Evolutionary conservation across 2,113 vertebrate genomes (phyloP).

Genomic region (Forbesichthys papilliferus): DNA sequence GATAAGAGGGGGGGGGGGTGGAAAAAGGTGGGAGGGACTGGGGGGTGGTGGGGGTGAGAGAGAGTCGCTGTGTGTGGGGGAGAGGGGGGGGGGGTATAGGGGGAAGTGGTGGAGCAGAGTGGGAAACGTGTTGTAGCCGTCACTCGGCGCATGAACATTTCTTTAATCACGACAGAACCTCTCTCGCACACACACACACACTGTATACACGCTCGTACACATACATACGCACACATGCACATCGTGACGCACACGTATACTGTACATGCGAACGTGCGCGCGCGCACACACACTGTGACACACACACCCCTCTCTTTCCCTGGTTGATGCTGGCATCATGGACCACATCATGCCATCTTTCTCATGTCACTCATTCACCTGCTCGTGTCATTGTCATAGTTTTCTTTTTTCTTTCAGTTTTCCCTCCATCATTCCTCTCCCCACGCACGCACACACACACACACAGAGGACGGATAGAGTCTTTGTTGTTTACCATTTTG

Average conservation of each 20-base stretch:
- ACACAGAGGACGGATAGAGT: constrained; percentile 55
- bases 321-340: constrained; percentile 55
- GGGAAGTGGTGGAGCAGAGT: constrained; percentile 34
- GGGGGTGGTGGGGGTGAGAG: constrained; percentile 35
- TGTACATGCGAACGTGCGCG: too few relatives aligned
- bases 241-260: too few relatives aligned
- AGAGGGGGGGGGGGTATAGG: constrained; percentile 16
- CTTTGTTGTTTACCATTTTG: constrained; percentile 67
- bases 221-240: too few relatives aligned
- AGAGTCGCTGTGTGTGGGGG: not conserved
- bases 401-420: constrained; percentile 25
- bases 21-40: constrained; percentile 55
- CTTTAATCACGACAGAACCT: constrained; percentile 72
- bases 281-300: too few relatives aligned
- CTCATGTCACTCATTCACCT: constrained; percentile 13
- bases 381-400: constrained; percentile 59
- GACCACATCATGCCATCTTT: constrained; percentile 16
- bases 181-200: too few relatives aligned
- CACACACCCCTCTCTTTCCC: constrained; percentile 55
- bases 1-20: constrained; percentile 41
- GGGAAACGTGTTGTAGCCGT: constrained; percentile 63
- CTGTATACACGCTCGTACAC: too few relatives aligned
- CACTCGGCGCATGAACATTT: constrained; percentile 78
- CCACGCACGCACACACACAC: not conserved
- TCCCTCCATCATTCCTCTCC: constrained; percentile 20